Evolutionary conservation across 2,888 invertebrate species (phyloP).

Genomic region (Oscheius myriophilus): DNA sequence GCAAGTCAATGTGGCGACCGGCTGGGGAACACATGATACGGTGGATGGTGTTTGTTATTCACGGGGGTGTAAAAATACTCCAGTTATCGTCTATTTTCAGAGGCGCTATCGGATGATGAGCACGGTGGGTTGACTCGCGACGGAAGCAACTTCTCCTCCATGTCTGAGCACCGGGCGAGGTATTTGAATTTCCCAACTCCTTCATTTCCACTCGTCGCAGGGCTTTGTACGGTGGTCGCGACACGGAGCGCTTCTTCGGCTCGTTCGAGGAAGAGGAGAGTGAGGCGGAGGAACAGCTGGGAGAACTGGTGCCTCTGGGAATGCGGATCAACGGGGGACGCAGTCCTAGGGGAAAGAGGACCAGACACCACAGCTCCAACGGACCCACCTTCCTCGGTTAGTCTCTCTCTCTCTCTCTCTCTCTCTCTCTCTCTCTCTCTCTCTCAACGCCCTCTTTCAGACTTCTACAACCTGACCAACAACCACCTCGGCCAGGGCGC

Average conservation of each 20-base stretch:
- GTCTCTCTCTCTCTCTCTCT: background rate
- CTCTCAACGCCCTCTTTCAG: slow-evolving; percentile 77
- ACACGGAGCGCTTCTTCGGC: slow-evolving; percentile 45
- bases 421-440: too few species aligned
- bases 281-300: slow-evolving; percentile 38
- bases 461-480: slow-evolving; percentile 91
- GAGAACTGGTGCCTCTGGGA: slow-evolving; percentile 38
- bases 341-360: slow-evolving; percentile 75
- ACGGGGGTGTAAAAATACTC: too few species aligned
- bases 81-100: slow-evolving; percentile 8
- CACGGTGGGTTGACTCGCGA: slow-evolving; percentile 10
- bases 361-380: slow-evolving; percentile 74
- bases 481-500: slow-evolving; percentile 96
- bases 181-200: too few species aligned
- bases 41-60: too few species aligned
- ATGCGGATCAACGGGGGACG: slow-evolving; percentile 30
- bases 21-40: too few species aligned
- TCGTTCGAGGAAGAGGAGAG: slow-evolving; percentile 32
- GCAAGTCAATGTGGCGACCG: too few species aligned
- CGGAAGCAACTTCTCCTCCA: slow-evolving; percentile 7
- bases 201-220: slow-evolving; percentile 2
- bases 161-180: slow-evolving; percentile 6
- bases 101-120: slow-evolving; percentile 24
- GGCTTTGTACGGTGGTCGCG: slow-evolving; percentile 35
- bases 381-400: slow-evolving; percentile 27